phyloP scores from a whole-genome alignment of 1,140 invertebrate genomes.

The Temnothorax longispinosus region DNA sequence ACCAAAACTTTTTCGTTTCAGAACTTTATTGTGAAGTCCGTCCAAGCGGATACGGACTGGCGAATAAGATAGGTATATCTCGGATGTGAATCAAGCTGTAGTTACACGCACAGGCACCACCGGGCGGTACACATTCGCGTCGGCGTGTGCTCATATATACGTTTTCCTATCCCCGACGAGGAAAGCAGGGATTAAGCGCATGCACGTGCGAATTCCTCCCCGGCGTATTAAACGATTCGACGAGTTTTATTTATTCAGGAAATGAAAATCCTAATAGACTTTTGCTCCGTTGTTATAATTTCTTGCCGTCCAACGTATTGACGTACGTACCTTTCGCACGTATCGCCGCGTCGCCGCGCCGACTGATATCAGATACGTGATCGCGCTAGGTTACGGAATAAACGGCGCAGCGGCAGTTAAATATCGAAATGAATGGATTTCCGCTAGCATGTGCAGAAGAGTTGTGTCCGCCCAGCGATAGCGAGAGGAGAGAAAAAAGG shows the following conservation, averaged over 20 bases:
- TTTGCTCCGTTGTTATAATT: conserved; percentile 76
- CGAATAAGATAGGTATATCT: conserved; percentile 27
- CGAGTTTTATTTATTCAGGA: conserved; percentile 76
- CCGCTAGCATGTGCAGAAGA: conserved; percentile 36
- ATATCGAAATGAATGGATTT: conserved; percentile 64
- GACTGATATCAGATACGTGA: conserved; percentile 63
- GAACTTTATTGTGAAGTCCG: conserved; percentile 25
- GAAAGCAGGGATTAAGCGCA: conserved; percentile 71
- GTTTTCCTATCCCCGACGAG: conserved; percentile 52
- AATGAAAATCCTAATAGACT: conserved; percentile 79
- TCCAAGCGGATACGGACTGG: not conserved
- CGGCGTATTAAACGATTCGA: conserved; percentile 75
- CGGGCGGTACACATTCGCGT: conserved; percentile 19
- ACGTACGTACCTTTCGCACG: conserved; percentile 70
- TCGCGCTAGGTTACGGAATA: conserved; percentile 63
- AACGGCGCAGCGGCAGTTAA: conserved; percentile 62
- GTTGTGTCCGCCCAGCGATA: not conserved
- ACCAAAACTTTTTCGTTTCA: not conserved
- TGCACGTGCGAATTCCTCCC: conserved; percentile 71
- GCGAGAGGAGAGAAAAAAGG: conserved; percentile 27
- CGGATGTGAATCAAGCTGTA: conserved; percentile 17
- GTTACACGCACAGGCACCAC: conserved; percentile 18
- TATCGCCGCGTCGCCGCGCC: conserved; percentile 60
- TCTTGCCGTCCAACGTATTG: conserved; percentile 70
- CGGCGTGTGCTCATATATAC: conserved; percentile 47